Conservation (phyloP, 37 sponge, comb jelly and placozoan genomes). For the Hormiphora californensis region DNA sequence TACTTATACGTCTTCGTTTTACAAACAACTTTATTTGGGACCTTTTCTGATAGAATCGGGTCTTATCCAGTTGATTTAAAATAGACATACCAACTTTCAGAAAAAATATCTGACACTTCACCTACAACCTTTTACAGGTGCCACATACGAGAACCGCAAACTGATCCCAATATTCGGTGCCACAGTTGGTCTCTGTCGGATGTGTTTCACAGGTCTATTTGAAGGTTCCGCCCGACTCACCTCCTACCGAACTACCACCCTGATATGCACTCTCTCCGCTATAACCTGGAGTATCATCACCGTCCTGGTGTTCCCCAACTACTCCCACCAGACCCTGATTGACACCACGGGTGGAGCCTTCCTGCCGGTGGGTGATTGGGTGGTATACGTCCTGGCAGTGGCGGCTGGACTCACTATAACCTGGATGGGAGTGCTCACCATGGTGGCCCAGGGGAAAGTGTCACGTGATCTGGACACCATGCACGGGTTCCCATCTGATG, state of each 20-base stretch:
- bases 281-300: neutral
- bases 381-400: neutral
- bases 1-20: too few relatives aligned
- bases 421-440: neutral
- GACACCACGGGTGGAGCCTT: neutral
- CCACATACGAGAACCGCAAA: constrained; percentile 18
- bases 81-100: too few relatives aligned
- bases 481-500: constrained; percentile 8
- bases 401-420: neutral
- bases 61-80: too few relatives aligned
- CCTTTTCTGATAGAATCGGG: too few relatives aligned
- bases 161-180: constrained; percentile 29
- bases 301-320: neutral
- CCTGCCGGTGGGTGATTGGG: constrained; percentile 17
- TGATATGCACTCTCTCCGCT: neutral
- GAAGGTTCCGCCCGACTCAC: neutral
- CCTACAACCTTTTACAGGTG: too few relatives aligned
- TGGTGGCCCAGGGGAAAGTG: constrained; percentile 20
- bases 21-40: too few relatives aligned
- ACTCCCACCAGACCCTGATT: neutral
- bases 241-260: neutral
- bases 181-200: neutral
- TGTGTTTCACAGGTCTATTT: neutral
- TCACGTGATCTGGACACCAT: constrained; percentile 14
- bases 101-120: too few relatives aligned